Percentiles rank a stretch among this genome's conserved stretches.
Conservation (phyloP, 2,113 vertebrate genomes). For the Triplophysa siluroides region DNA sequence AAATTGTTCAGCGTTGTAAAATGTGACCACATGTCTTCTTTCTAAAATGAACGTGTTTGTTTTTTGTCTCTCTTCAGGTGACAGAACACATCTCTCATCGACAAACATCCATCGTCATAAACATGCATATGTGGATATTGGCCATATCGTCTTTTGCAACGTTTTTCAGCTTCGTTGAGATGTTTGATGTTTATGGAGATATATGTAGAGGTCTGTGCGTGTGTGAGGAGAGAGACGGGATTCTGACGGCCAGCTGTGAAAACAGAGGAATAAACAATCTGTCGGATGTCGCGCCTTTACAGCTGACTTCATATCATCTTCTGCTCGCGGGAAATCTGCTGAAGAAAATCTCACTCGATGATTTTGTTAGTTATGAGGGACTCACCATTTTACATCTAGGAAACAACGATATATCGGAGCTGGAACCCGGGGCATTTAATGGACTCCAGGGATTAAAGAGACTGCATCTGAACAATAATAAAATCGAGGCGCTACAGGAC, state of each 20-base stretch:
- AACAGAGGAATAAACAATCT: constrained; percentile 90
- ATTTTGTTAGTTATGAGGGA: constrained; percentile 90
- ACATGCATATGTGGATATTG: constrained; percentile 96
- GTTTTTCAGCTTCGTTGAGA: constrained; percentile 83
- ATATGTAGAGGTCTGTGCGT: constrained; percentile 90
- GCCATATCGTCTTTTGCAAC: constrained; percentile 84
- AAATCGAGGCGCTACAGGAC: constrained; percentile 88
- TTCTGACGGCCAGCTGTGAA: constrained; percentile 92
- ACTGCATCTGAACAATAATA: constrained; percentile 96
- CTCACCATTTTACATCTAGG: constrained; percentile 92
- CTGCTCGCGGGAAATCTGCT: constrained; percentile 92
- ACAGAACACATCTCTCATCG: constrained; percentile 79
- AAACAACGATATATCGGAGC: constrained; percentile 92
- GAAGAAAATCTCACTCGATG: constrained; percentile 85
- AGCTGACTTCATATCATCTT: constrained; percentile 87
- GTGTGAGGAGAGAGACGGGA: constrained; percentile 94
- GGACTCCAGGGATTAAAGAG: constrained; percentile 89
- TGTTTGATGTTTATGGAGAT: constrained; percentile 89
- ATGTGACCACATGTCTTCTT: too few species aligned
- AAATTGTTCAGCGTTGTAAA: too few species aligned
- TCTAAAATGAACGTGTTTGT: constrained; percentile 8
- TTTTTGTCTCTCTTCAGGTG: constrained; percentile 66
- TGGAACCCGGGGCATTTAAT: constrained; percentile 91
- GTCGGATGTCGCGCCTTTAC: constrained; percentile 86
- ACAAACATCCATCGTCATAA: constrained; percentile 82